These are phyloP conservation scores for Bryconaethiops microstoma DNA, from an alignment of 2,797 vertebrate genomes.

Conservation along the genomic window DNA sequence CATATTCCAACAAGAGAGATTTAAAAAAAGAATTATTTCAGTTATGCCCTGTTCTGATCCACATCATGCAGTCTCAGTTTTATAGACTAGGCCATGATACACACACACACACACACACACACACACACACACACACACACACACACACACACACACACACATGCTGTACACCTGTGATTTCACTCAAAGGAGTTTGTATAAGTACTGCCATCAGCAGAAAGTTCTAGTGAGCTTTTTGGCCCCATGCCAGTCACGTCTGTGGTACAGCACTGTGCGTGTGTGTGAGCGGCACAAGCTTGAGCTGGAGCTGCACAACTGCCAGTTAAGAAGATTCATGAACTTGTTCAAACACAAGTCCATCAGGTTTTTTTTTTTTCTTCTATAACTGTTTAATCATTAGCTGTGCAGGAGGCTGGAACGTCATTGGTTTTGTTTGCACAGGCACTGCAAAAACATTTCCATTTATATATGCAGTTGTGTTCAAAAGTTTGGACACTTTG, in stretches of 20 bases:
- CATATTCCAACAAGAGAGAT: neutral
- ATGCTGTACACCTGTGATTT: slow-evolving; percentile 49
- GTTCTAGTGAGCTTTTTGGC: slow-evolving; percentile 29
- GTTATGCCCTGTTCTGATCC: neutral
- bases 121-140: too few species aligned
- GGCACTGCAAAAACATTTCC: neutral
- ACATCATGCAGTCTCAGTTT: neutral
- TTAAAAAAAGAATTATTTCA: too few species aligned
- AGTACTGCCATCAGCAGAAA: slow-evolving; percentile 32
- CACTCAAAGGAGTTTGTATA: slow-evolving; percentile 11
- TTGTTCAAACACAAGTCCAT: slow-evolving; percentile 53
- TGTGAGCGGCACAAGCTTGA: neutral
- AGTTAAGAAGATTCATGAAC: slow-evolving; percentile 32
- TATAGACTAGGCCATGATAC: neutral
- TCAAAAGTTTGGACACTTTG: too few species aligned
- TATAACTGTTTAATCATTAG: slow-evolving; percentile 26
- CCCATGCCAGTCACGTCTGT: slow-evolving; percentile 24
- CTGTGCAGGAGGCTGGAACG: neutral
- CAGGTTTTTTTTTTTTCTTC: slow-evolving; percentile 23
- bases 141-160: neutral
- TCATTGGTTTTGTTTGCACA: neutral
- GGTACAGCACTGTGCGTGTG: neutral
- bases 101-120: neutral
- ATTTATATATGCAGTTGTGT: too few species aligned
- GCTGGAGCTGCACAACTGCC: slow-evolving; percentile 14